Evolutionary conservation across 1,140 invertebrate species (phyloP).

Genomic region (Nasonia longicornis): DNA sequence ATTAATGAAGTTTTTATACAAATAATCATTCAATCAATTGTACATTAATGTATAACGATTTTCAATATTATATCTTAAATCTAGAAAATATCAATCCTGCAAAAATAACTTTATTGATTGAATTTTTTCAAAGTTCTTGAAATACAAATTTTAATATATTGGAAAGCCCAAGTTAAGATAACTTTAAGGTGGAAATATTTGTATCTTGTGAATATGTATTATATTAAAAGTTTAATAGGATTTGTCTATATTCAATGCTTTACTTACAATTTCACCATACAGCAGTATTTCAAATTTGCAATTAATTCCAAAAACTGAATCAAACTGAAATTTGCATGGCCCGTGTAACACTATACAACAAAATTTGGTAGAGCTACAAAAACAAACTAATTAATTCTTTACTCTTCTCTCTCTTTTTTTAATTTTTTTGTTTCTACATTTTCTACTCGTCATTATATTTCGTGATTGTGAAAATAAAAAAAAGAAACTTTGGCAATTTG

Average conservation of each 20-base stretch:
- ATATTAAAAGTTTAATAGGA: slow-evolving; percentile 9
- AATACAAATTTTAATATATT: slow-evolving; percentile 14
- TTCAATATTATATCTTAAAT: background rate
- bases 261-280: slow-evolving; percentile 13
- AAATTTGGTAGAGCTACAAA: slow-evolving; percentile 11
- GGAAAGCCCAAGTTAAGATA: slow-evolving; percentile 38
- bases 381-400: slow-evolving; percentile 25
- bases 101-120: no score
- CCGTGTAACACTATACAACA: slow-evolving; percentile 15
- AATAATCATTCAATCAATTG: background rate
- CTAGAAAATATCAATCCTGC: background rate
- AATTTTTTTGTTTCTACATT: slow-evolving; percentile 4
- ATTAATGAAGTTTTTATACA: no score
- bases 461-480: slow-evolving; percentile 20
- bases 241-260: slow-evolving; percentile 22
- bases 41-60: background rate
- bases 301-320: slow-evolving; percentile 19
- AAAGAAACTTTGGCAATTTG: slow-evolving; percentile 57
- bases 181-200: slow-evolving; percentile 25
- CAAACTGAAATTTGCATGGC: slow-evolving; percentile 32
- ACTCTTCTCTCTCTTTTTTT: slow-evolving; percentile 3
- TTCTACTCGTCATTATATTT: slow-evolving; percentile 12
- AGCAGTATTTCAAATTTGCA: slow-evolving; percentile 19
- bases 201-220: background rate
- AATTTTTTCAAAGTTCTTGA: background rate